These are phyloP conservation scores for Aspidoscelis tigris DNA, from an alignment of 2,113 vertebrate species.

Conservation along the genomic window DNA sequence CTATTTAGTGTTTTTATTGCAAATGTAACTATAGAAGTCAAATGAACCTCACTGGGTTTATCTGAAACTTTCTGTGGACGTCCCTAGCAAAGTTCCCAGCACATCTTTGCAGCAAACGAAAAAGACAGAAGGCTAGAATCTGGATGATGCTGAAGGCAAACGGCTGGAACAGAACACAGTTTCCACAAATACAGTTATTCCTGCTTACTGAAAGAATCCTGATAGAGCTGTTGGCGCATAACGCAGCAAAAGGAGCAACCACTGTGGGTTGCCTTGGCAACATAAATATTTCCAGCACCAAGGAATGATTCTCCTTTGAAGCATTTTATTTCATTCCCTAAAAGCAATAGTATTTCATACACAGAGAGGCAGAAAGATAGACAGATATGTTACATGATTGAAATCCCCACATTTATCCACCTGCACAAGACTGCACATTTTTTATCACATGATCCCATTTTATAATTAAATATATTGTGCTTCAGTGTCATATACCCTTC, in stretches of 20 bases:
- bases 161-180: background rate
- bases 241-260: fast-evolving
- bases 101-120: background rate
- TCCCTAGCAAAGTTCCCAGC: background rate
- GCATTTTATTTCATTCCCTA: background rate
- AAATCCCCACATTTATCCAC: too few species aligned
- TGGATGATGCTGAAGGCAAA: background rate
- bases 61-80: background rate
- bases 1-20: background rate
- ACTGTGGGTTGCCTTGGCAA: conserved; percentile 49
- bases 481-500: too few species aligned
- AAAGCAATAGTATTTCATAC: background rate
- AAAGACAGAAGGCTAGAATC: background rate
- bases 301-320: background rate
- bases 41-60: background rate
- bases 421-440: too few species aligned
- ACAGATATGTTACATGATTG: too few species aligned
- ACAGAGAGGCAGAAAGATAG: too few species aligned
- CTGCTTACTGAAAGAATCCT: fast-evolving
- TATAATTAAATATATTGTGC: too few species aligned
- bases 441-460: too few species aligned
- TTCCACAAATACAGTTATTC: background rate
- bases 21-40: background rate
- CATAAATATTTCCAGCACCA: conserved; percentile 24
- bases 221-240: fast-evolving